Evolutionary conservation across 92 coral and sea anemone species (phyloP).

Genomic region (Pocillopora meandrina): DNA sequence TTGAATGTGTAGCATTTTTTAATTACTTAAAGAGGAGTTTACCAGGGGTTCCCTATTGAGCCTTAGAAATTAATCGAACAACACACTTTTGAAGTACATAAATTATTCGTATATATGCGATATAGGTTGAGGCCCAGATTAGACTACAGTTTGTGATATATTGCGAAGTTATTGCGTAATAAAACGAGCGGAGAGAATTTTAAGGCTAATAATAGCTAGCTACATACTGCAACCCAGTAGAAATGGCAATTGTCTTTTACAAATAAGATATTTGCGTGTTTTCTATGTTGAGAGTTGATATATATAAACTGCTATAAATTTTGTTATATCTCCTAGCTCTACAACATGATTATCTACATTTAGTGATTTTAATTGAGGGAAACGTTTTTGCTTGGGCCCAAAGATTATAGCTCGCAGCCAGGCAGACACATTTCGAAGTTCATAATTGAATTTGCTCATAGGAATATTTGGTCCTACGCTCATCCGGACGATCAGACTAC

Average conservation of each 20-base stretch:
- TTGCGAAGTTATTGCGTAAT: not conserved
- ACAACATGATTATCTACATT: too few species aligned
- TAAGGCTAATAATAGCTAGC: not conserved
- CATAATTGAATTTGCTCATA: too few species aligned
- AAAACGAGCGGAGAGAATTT: slow-evolving; percentile 3
- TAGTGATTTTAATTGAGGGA: too few species aligned
- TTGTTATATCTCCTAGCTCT: not conserved
- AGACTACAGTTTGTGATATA: not conserved
- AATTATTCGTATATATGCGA: not conserved
- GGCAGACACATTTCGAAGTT: too few species aligned
- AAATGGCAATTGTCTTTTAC: not conserved
- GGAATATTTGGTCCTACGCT: too few species aligned
- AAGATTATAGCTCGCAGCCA: too few species aligned
- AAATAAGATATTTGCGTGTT: not conserved
- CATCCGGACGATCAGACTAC: too few species aligned
- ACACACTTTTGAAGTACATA: not conserved
- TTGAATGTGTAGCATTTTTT: too few species aligned
- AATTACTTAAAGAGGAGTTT: not conserved
- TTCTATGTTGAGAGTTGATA: not conserved
- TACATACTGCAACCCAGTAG: not conserved
- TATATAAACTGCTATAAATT: not conserved
- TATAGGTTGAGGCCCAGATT: slow-evolving; percentile 6
- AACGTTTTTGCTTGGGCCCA: too few species aligned
- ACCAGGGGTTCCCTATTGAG: not conserved
- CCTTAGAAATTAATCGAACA: not conserved